Percentiles rank a stretch among this genome's conserved stretches.
phyloP scores from a whole-genome alignment of 2,888 invertebrate species.

The Synergus gifuensis region DNA sequence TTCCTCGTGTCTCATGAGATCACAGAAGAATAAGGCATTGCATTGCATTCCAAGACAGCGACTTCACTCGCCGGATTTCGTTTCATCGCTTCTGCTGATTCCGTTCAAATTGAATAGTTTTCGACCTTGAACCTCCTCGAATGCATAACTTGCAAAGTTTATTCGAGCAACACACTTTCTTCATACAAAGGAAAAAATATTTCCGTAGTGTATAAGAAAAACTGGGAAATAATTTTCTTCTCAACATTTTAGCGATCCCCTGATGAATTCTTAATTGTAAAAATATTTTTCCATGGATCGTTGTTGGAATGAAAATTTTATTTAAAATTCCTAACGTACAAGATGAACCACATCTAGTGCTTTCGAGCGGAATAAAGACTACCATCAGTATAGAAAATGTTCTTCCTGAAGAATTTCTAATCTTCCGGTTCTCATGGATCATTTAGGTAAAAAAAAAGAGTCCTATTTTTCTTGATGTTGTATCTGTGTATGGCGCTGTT shows the following conservation, averaged over 20 bases:
- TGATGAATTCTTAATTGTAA: not conserved
- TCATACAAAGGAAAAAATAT: not conserved
- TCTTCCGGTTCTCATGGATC: not conserved
- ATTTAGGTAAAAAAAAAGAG: not conserved
- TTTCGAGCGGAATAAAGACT: not conserved
- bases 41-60: constrained; percentile 30
- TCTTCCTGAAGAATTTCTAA: not conserved
- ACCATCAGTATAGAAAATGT: not conserved
- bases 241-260: not conserved
- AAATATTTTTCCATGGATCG: not conserved
- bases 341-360: not conserved
- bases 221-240: too few species aligned
- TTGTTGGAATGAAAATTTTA: not conserved
- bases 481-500: not conserved
- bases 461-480: not conserved
- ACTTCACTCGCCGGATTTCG: not conserved
- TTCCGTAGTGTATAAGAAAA: not conserved
- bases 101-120: constrained; percentile 13
- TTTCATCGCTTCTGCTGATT: constrained; percentile 17
- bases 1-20: not conserved
- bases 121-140: not conserved
- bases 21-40: not conserved
- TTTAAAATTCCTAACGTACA: too few species aligned
- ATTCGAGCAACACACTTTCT: not conserved
- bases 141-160: not conserved